Conservation (phyloP, 2,888 invertebrate genomes). For the Onchidella celtica region DNA sequence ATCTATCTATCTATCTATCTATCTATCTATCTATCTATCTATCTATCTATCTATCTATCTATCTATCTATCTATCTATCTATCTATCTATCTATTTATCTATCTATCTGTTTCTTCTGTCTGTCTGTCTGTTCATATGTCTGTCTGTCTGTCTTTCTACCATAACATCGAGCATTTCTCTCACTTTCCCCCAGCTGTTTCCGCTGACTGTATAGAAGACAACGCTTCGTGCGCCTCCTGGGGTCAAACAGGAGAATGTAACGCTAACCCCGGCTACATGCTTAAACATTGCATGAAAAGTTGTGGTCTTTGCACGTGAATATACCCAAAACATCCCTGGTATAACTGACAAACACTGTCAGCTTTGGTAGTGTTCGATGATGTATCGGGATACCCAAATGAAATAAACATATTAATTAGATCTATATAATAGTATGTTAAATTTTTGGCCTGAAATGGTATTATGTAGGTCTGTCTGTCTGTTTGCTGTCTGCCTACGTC, state of each 20-base stretch:
- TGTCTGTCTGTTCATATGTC: not conserved
- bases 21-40: not conserved
- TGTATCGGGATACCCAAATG: no score
- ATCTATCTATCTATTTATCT: no score
- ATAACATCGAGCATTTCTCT: not conserved
- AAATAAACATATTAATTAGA: no score
- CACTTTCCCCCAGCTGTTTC: no score
- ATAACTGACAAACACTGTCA: no score
- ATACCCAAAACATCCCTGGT: no score
- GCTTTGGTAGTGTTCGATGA: no score
- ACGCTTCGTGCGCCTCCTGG: not conserved
- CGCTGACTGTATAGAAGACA: not conserved
- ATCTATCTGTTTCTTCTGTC: not conserved
- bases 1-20: slow-evolving; percentile 1
- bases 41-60: not conserved
- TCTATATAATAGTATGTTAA: no score
- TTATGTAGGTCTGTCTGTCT: no score
- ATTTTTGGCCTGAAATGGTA: no score
- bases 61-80: no score
- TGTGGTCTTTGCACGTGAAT: not conserved
- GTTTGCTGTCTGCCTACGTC: no score
- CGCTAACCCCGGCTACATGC: not conserved
- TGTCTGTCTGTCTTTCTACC: not conserved
- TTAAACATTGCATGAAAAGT: not conserved
- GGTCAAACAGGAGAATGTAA: not conserved